These are phyloP conservation scores for Sclerurus mexicanus DNA, from an alignment of 2,113 vertebrate genomes.

Conservation along the genomic window DNA sequence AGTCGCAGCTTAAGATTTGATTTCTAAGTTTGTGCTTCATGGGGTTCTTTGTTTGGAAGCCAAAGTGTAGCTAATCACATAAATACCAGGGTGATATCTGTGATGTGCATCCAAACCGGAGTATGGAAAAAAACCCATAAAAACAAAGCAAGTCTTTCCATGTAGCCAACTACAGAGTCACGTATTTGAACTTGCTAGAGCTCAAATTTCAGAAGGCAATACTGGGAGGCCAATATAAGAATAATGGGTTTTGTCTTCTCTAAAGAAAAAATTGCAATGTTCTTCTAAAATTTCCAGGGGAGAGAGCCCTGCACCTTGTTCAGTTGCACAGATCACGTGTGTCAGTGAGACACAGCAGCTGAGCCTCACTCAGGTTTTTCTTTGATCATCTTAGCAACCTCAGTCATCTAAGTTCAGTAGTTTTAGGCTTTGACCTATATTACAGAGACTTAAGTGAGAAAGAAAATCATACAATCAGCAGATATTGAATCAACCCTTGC, in stretches of 20 bases:
- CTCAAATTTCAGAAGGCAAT: not conserved
- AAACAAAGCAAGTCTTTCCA: not conserved
- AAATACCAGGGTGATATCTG: not conserved
- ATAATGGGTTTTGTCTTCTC: not conserved
- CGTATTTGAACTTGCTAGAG: not conserved
- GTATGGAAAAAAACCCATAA: not conserved
- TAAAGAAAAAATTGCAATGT: not conserved
- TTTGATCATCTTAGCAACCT: not conserved
- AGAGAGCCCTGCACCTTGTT: not conserved
- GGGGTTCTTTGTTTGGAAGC: not conserved
- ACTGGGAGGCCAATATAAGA: not conserved
- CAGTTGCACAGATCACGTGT: not conserved
- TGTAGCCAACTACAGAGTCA: not conserved
- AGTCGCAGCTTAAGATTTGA: not conserved
- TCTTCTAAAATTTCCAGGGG: not conserved
- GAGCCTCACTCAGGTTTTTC: not conserved
- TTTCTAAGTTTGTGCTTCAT: not conserved
- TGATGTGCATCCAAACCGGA: not conserved
- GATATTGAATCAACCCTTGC: not conserved
- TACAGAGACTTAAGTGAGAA: not conserved
- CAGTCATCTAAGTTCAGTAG: not conserved
- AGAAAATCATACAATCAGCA: not conserved
- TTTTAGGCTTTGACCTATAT: not conserved
- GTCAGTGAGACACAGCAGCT: not conserved
- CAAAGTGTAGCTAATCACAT: not conserved